A percentile compares a stretch with the other conserved stretches of the same genome.
These are phyloP conservation scores for Papilio aristodemus DNA, from an alignment of 1,140 invertebrate genomes.

Conservation along the genomic window DNA sequence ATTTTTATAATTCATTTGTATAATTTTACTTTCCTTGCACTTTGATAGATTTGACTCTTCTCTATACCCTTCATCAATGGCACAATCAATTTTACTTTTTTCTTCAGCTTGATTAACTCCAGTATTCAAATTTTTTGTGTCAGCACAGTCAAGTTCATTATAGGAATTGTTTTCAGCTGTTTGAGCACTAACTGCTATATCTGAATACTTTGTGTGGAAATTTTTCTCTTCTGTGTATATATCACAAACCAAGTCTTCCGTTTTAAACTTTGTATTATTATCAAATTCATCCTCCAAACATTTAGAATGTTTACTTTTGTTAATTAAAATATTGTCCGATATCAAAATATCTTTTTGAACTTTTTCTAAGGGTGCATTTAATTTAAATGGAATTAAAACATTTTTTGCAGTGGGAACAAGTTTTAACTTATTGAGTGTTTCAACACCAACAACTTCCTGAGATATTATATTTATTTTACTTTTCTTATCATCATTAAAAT, in stretches of 20 bases:
- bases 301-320: slow-evolving; percentile 1
- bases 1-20: too few relatives aligned
- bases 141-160: background rate
- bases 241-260: background rate
- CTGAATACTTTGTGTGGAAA: background rate
- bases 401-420: slow-evolving; percentile 33
- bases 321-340: background rate
- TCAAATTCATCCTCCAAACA: background rate
- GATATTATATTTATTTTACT: slow-evolving; percentile 47
- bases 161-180: background rate
- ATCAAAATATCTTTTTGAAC: slow-evolving; percentile 26
- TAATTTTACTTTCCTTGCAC: background rate
- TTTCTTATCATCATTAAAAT: slow-evolving; percentile 24
- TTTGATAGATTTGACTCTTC: background rate
- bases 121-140: background rate
- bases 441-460: slow-evolving; percentile 42
- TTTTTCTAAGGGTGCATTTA: slow-evolving; percentile 41
- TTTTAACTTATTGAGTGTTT: slow-evolving; percentile 45
- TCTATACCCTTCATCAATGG: background rate
- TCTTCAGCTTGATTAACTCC: background rate
- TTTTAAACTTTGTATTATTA: slow-evolving; percentile 7
- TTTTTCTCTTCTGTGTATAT: background rate
- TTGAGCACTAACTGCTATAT: background rate
- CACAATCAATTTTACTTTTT: background rate
- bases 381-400: slow-evolving; percentile 40